A percentile compares a stretch with the other conserved stretches of the same genome.
phyloP scores from a whole-genome alignment of 2,888 invertebrate species.

The Timandra comae region DNA sequence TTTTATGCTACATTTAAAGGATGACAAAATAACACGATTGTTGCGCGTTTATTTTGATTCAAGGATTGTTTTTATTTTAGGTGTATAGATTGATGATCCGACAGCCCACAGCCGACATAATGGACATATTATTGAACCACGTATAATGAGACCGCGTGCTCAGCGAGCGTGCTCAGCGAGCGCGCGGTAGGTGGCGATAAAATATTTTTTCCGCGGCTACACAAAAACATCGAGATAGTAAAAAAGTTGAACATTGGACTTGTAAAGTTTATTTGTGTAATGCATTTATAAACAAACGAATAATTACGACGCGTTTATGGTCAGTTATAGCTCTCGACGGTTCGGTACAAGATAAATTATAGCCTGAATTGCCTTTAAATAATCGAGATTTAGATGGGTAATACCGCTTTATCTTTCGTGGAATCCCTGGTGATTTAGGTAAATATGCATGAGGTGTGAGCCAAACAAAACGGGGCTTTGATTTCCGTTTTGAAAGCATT shows the following conservation, averaged over 20 bases:
- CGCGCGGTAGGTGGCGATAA: conserved; percentile 45
- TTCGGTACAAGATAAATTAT: conserved; percentile 44
- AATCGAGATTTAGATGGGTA: conserved; percentile 35
- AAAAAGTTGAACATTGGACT: conserved; percentile 62
- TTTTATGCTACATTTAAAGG: conserved; percentile 70
- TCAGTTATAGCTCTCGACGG: conserved; percentile 39
- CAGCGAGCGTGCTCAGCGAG: too few species aligned
- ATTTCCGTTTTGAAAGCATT: neutral
- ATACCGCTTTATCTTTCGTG: conserved; percentile 22
- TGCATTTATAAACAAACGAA: conserved; percentile 69
- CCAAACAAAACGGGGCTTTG: conserved; percentile 5
- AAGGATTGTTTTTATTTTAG: conserved; percentile 44
- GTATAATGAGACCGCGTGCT: conserved; percentile 39
- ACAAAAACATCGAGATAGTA: conserved; percentile 71
- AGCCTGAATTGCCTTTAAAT: conserved; percentile 41
- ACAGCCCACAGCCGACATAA: conserved; percentile 35
- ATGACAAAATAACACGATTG: conserved; percentile 61
- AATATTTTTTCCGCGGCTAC: conserved; percentile 40
- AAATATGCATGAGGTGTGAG: conserved; percentile 14
- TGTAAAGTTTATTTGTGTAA: conserved; percentile 73
- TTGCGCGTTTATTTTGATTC: conserved; percentile 53
- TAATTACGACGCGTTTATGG: conserved; percentile 64
- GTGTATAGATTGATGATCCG: conserved; percentile 41
- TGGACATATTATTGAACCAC: conserved; percentile 50
- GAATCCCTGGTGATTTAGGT: conserved; percentile 20